Percentiles rank a stretch among this genome's conserved stretches.
Conservation (phyloP, 2,797 vertebrate genomes). For the Sebastes reedi region DNA sequence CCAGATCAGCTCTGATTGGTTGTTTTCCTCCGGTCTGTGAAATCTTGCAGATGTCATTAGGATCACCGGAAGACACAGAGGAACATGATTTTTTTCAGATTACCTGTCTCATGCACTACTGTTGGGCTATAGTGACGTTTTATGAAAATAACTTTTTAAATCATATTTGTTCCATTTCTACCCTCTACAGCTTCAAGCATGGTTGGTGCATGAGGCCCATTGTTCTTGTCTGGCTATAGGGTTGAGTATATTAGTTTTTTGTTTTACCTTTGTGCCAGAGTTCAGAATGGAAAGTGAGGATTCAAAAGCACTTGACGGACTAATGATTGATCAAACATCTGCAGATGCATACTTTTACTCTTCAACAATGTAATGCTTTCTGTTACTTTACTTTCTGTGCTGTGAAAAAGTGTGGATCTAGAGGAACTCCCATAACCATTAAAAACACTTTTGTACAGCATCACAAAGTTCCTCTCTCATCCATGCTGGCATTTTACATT, state of each 20-base stretch:
- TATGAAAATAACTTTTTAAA: too few species aligned
- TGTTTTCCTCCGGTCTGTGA: too few species aligned
- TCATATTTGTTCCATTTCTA: too few species aligned
- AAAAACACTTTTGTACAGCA: slow-evolving; percentile 21
- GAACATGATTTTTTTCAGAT: too few species aligned
- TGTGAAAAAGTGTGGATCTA: neutral
- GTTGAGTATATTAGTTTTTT: neutral
- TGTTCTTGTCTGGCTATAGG: neutral
- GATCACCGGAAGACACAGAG: too few species aligned
- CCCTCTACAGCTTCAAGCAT: too few species aligned
- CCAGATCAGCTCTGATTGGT: too few species aligned
- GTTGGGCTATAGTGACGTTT: too few species aligned
- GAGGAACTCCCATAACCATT: slow-evolving; percentile 15
- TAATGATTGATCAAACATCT: neutral
- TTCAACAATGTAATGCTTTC: neutral
- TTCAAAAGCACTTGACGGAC: neutral
- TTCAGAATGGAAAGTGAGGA: neutral
- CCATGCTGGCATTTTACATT: slow-evolving; percentile 64
- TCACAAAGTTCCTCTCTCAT: slow-evolving; percentile 45
- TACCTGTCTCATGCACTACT: too few species aligned
- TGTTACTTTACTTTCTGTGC: neutral
- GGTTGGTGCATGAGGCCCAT: too few species aligned
- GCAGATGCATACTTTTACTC: neutral
- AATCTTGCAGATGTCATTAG: too few species aligned
- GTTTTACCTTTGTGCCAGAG: neutral